These are phyloP conservation scores for Drosophila melanosoma DNA, from an alignment of 2,888 invertebrate species.

Conservation along the genomic window DNA sequence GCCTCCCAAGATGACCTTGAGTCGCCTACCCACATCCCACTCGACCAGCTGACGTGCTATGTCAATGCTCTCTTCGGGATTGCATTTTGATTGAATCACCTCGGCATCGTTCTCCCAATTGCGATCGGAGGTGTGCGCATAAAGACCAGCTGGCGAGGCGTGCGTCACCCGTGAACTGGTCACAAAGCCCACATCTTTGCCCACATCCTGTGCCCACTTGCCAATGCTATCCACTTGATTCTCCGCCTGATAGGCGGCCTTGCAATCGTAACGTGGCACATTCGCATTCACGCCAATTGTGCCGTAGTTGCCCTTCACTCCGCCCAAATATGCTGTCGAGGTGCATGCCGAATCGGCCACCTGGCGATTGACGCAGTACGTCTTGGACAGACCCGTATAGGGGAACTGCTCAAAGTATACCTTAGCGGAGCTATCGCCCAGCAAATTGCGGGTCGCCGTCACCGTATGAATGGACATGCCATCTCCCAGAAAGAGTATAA, in stretches of 20 bases:
- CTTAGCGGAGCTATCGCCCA: conserved; percentile 88
- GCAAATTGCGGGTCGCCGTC: conserved; percentile 87
- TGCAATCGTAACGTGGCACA: conserved; percentile 88
- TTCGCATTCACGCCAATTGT: conserved; percentile 91
- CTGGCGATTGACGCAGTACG: conserved; percentile 91
- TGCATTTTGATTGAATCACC: conserved; percentile 85
- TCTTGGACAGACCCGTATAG: conserved; percentile 86
- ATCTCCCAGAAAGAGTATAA: conserved; percentile 90
- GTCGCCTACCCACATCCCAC: conserved; percentile 88
- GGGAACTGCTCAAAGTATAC: conserved; percentile 89
- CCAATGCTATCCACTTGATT: conserved; percentile 89
- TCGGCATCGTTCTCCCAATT: conserved; percentile 90
- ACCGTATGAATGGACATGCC: conserved; percentile 92
- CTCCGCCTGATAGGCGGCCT: conserved; percentile 85
- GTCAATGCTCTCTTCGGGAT: conserved; percentile 87
- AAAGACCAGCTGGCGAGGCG: conserved; percentile 91
- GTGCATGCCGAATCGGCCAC: conserved; percentile 94
- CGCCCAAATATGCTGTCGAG: conserved; percentile 91
- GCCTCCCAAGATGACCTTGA: conserved; percentile 88
- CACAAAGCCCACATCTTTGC: conserved; percentile 89
- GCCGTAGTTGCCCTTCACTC: conserved; percentile 91
- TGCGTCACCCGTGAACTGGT: conserved; percentile 92
- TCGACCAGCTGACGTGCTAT: conserved; percentile 90
- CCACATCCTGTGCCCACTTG: conserved; percentile 89
- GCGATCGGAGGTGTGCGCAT: conserved; percentile 89